Conservation (phyloP, 2,888 invertebrate genomes). For the Eristalis pertinax region DNA sequence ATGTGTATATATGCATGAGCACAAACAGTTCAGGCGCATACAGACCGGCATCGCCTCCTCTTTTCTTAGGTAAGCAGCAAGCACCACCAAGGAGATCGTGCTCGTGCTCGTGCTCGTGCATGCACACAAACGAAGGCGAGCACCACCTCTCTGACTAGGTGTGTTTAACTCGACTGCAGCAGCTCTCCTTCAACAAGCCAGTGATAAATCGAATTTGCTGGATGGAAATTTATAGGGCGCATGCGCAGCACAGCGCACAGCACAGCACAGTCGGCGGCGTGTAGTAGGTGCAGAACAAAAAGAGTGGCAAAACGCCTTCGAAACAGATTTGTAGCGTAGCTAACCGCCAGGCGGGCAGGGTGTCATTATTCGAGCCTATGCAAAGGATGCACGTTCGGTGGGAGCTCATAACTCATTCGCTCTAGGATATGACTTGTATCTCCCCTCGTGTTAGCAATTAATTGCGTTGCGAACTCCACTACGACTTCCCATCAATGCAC, state of each 20-base stretch:
- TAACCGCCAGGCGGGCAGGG: constrained; percentile 34
- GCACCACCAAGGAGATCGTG: constrained; percentile 31
- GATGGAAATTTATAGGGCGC: constrained; percentile 63
- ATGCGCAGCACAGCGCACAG: constrained; percentile 16
- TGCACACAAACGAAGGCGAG: not conserved
- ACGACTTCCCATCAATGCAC: not conserved
- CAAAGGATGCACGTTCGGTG: constrained; percentile 42
- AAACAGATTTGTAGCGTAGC: constrained; percentile 67
- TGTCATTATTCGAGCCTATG: constrained; percentile 50
- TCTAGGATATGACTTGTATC: constrained; percentile 67
- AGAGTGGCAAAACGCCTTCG: constrained; percentile 72
- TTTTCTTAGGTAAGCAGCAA: constrained; percentile 1
- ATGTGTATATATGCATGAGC: not conserved
- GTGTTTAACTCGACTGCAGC: constrained; percentile 47
- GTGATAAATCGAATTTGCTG: constrained; percentile 72
- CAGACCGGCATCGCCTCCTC: constrained; percentile 24
- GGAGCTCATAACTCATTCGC: constrained; percentile 66
- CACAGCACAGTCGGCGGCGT: not conserved
- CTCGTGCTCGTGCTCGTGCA: constrained; percentile 8
- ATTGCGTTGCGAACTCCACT: constrained; percentile 35
- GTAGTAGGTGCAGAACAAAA: constrained; percentile 48
- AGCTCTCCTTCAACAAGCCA: constrained; percentile 60
- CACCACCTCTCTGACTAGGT: constrained; percentile 44
- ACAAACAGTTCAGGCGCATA: constrained; percentile 20
- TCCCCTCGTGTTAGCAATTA: constrained; percentile 64